Base-by-base conservation (phyloP, 2,888 invertebrate species). In the Apotomis betuletana region DNA sequence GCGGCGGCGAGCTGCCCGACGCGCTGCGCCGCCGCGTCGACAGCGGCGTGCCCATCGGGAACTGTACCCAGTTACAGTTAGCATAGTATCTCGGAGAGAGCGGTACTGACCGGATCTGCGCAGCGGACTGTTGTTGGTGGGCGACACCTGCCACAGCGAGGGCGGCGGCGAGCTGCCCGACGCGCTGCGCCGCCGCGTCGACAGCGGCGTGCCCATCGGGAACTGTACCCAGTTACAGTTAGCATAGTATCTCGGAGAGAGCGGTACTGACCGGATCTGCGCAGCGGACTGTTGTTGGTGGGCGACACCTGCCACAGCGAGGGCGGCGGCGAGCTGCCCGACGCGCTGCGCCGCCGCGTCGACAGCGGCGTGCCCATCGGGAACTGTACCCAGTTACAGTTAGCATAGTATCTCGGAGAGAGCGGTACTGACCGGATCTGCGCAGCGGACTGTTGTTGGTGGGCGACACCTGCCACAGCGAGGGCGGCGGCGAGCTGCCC, bases 281-380 rank as follows among this genome's bases (percentile, higher is more conserved):
- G 92, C 59, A 96, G 90, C 0, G 96, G 97, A 80, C 95, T 97
- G 83, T 94, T 96, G 94, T 88, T 95, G 44, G 96, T 96, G 15
- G 97, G 97, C 72, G 97, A 97, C 54, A 97, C 96, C 83, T 97
- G 97, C 97, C 97, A 97, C 77, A 96, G 95, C 81, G 95, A 96
- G 65, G 97, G 96, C 13, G 96, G 96, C 73, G 96, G 94, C 69
- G 95, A 95, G 78, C 95, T 95, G 79, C 95, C 95, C 0, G 96
- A 96, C 73, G 95, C 95, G 71, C 95, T 95, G 81, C 96, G 94
- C 80, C 95, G 94, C 62, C 95, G 93, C 78, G 94, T 93, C 63
- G 95, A 95, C 61, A 98, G 97, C 70, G 98, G 97, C 65, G 98
- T 97, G 70, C 97, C 97, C 90, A 98, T 96, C 68, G 84, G 85